Evolutionary conservation across 2,888 invertebrate genomes (phyloP), one percentile per base, ranked within the genome.

Genomic region (Oscheius onirici): DNA sequence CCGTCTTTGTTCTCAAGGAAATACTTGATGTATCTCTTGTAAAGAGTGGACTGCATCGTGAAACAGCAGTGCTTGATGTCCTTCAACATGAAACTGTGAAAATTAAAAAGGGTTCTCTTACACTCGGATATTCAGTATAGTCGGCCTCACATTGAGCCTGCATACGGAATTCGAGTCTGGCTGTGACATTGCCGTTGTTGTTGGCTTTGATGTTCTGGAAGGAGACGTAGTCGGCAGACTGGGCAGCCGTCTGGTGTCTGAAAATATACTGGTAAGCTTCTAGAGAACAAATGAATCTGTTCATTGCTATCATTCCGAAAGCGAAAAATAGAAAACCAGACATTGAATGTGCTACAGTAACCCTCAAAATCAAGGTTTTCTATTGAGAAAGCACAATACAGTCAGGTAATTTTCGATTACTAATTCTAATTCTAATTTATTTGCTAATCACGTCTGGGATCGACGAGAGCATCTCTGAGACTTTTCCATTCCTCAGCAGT

Each of bases 1-100:
- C 73, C 74, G 20, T 74, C 72, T 17, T 75, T 75, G 57, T 74
- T 73, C 58, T 79, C 79, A 63, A 83, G 68, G 65, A 83, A 81
- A 69, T 77, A 83, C 63, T 80, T 80, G 61, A 83, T 78, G 52
- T 83, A 76, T 58, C 80, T 43, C 22, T 77, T 78, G 72, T 78
- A 84, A 15, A 83, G 72, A 0, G 76, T 66, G 0, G 83, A 83
- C 43, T 79, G 76, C 40, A 84, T 72, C 10, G 71, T 74, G 77
- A 83, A 81, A 51, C 85, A 85, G 65, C 85, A 85, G 69, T 79
- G 76, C 54, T 83, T 80, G 43, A 73, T 71, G 52, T 85, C 85
- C 80, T 82, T 79, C 73, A 54, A 3, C 5, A 34, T 34, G n/a
- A n/a, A 34, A 34, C 8, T 34, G 34, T 34, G 34, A 34, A 34